Base-by-base conservation (phyloP, 2,888 invertebrate genomes). In the Microctonus brassicae region DNA sequence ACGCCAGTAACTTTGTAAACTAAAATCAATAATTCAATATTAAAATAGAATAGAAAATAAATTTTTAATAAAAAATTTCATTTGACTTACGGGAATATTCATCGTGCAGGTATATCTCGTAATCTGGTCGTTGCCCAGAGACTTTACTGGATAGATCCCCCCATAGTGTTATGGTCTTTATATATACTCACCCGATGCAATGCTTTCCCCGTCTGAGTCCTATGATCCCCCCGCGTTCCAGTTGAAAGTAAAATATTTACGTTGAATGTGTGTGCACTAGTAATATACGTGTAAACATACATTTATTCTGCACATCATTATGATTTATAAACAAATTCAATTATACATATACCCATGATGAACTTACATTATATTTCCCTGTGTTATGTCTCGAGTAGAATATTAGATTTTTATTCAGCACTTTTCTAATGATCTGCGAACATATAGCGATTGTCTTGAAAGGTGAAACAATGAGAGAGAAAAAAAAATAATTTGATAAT, bases 81-180 rank as follows among this genome's bases (percentile, higher is more conserved):
- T n/a, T n/a, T n/a, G n/a, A 47, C 87, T 87, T 80, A 87, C 87
- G 85, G 82, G 82, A 79, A 85, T 80, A 79, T 78, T 84, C 87
- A 87, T 87, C 77, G 70, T 83, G 73, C 64, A 77, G 76, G 76
- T 79, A 72, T 76, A 74, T 77, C 79, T 79, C 78, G 76, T 78
- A 76, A 78, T 80, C 76, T 78, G 79, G 80, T 79, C 78, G 80
- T 80, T 78, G 82, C 82, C 84, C 83, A 86, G 83, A 83, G 73
- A 83, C 17, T 81, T 83, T 78, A 87, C 87, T 87, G 86, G 83
- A 83, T 86, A 80, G 78, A 82, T 86, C 86, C 87, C 86, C 85
- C 84, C 79, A 82, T 79, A 79, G 70, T 73, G 74, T 75, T 76
- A 76, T 76, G 75, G 80, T 79, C 82, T 87, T 87, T 87, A 87